phyloP scores from a whole-genome alignment of 2,888 invertebrate species.

The Pristionchus exspectatus region DNA sequence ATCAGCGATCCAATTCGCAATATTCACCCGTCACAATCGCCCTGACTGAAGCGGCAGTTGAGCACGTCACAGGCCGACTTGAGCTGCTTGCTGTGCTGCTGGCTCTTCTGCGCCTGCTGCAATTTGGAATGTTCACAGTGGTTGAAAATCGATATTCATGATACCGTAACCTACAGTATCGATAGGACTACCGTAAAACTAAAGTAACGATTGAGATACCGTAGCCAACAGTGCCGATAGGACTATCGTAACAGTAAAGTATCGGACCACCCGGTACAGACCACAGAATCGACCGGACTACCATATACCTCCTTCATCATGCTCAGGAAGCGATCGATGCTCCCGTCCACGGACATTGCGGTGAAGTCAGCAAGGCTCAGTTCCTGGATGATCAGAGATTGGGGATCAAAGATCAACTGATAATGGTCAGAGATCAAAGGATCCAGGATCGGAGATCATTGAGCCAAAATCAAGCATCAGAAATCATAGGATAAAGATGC shows the following conservation, averaged over 20 bases:
- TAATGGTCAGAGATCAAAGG: background rate
- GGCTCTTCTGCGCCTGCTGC: background rate
- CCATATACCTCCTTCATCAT: constrained; percentile 46
- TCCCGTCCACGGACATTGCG: background rate
- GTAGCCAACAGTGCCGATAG: no score
- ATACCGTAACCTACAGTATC: background rate
- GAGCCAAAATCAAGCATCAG: background rate
- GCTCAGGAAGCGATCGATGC: constrained; percentile 42
- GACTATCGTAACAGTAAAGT: no score
- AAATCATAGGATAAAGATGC: background rate
- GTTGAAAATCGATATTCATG: background rate
- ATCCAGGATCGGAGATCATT: background rate
- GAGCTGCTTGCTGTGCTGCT: background rate
- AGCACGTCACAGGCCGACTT: constrained; percentile 52
- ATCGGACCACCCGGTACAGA: no score
- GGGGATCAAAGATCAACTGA: background rate
- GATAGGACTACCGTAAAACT: background rate
- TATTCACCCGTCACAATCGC: constrained; percentile 50
- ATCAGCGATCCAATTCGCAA: background rate
- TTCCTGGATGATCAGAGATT: background rate
- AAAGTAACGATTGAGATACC: background rate
- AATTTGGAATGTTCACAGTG: background rate
- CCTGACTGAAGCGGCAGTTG: constrained; percentile 48
- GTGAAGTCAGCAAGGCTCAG: background rate
- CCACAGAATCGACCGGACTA: no score